Conservation (phyloP, 2,113 vertebrate species). For the Petrocephalus microphthalmus region DNA sequence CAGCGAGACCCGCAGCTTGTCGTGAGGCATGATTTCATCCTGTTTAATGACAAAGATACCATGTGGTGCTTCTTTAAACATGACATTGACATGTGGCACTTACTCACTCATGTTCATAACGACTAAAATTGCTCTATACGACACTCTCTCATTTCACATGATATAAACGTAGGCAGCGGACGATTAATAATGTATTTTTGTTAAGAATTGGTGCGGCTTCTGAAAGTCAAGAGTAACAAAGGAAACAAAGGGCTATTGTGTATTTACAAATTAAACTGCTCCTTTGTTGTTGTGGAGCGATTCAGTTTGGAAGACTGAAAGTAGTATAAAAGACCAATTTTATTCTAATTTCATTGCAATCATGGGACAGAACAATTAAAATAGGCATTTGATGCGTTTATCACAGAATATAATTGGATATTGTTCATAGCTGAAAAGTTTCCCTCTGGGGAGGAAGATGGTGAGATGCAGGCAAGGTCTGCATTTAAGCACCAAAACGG, state of each 20-base stretch:
- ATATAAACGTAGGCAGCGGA: conserved; percentile 61
- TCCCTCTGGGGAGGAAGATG: conserved; percentile 32
- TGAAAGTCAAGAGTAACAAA: conserved; percentile 58
- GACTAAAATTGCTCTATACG: conserved; percentile 59
- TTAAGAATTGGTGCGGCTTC: conserved; percentile 50
- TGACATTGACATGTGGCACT: conserved; percentile 70
- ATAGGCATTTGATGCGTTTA: conserved; percentile 52
- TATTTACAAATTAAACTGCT: conserved; percentile 63
- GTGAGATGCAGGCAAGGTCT: conserved; percentile 16
- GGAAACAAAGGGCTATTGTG: conserved; percentile 66
- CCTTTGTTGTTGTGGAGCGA: conserved; percentile 59
- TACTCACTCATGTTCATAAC: conserved; percentile 68
- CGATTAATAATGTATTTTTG: conserved; percentile 60
- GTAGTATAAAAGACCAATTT: conserved; percentile 56
- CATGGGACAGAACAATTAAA: conserved; percentile 57
- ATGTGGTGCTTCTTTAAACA: conserved; percentile 75
- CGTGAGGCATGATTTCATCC: conserved; percentile 61
- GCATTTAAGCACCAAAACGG: conserved; percentile 22
- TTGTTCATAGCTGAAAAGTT: conserved; percentile 43
- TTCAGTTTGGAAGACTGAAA: conserved; percentile 60
- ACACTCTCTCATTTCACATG: conserved; percentile 62
- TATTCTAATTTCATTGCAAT: conserved; percentile 56
- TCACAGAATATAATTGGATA: conserved; percentile 45
- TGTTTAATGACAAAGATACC: conserved; percentile 74
- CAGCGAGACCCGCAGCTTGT: conserved; percentile 55